A percentile compares a stretch with the other conserved stretches of the same genome.
Evolutionary conservation across 2,113 vertebrate genomes (phyloP).

Genomic region (Abramis brama): DNA sequence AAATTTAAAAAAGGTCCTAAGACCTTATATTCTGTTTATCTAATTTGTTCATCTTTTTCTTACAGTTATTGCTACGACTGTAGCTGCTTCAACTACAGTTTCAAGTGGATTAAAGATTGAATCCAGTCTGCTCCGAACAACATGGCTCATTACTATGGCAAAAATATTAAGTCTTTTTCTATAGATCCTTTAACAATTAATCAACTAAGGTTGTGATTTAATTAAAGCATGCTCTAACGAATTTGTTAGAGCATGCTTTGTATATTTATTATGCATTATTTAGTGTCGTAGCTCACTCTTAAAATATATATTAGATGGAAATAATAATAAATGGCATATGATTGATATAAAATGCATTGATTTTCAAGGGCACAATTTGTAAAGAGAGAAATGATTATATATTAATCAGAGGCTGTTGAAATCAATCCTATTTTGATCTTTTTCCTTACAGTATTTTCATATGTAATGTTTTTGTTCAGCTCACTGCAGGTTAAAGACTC

Average conservation of each 20-base stretch:
- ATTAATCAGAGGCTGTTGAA: not conserved
- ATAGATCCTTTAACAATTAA: not conserved
- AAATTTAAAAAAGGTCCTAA: not conserved
- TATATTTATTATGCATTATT: not conserved
- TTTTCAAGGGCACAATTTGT: not conserved
- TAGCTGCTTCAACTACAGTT: not conserved
- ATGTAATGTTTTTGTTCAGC: no score
- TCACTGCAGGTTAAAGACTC: no score
- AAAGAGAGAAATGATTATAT: not conserved
- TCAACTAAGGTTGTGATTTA: no score
- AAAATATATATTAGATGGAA: not conserved
- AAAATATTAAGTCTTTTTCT: not conserved
- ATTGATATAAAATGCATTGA: not conserved
- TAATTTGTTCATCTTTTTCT: not conserved
- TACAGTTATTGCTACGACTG: not conserved
- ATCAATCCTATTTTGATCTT: no score
- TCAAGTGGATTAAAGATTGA: not conserved
- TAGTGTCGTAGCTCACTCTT: not conserved
- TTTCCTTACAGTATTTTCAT: no score
- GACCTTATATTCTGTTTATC: not conserved
- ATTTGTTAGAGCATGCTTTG: no score
- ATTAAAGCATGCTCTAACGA: no score
- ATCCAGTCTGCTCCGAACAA: not conserved
- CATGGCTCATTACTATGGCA: not conserved
- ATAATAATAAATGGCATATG: no score